These are phyloP conservation scores for Pipra filicauda DNA, from an alignment of 2,113 vertebrate species.

Conservation along the genomic window DNA sequence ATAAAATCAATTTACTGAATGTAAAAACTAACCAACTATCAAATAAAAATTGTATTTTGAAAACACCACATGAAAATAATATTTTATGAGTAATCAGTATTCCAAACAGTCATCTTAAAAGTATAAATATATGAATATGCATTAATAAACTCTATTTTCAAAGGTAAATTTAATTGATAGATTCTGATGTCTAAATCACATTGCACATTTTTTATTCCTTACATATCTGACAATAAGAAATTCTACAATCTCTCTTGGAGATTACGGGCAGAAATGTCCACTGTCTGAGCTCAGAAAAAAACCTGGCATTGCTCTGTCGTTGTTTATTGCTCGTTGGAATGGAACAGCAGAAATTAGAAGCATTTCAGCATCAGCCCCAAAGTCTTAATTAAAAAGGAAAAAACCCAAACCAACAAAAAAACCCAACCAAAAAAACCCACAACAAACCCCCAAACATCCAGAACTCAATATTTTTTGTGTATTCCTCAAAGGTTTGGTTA, in stretches of 20 bases:
- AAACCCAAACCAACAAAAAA: no score
- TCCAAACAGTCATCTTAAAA: not conserved
- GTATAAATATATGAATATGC: not conserved
- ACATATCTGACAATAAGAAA: not conserved
- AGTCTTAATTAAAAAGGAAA: not conserved
- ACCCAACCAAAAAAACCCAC: fast-evolving
- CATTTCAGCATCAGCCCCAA: not conserved
- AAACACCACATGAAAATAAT: not conserved
- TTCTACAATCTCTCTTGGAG: not conserved
- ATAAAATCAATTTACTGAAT: not conserved
- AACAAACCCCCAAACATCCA: not conserved
- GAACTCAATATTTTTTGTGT: not conserved
- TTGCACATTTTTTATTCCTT: not conserved
- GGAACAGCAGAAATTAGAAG: not conserved
- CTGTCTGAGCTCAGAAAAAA: not conserved
- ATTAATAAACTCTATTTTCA: not conserved
- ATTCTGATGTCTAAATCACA: not conserved
- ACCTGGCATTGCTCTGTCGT: not conserved
- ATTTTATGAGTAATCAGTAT: not conserved
- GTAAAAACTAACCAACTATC: not conserved
- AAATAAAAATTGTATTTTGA: not conserved
- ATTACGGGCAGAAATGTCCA: not conserved
- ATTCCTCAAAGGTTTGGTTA: not conserved
- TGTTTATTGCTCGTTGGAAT: not conserved
- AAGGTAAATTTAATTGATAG: not conserved